A percentile compares a stretch with the other conserved stretches of the same genome.
Conservation (phyloP, 2,797 vertebrate species). For the Danio choprae region DNA sequence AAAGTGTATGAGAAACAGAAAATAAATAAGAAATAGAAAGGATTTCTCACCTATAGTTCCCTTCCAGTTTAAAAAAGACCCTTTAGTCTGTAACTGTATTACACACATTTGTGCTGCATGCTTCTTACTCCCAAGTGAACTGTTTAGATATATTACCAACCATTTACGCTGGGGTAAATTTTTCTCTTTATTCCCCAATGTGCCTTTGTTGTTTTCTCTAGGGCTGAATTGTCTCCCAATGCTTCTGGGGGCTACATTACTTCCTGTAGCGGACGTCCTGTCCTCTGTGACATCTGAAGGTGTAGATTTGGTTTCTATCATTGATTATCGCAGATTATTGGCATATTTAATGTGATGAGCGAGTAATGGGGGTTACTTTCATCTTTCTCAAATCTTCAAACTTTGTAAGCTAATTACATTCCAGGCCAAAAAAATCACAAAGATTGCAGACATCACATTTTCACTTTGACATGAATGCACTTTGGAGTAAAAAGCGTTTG, state of each 20-base stretch:
- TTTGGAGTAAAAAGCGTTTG: slow-evolving; percentile 85
- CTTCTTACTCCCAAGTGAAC: slow-evolving; percentile 83
- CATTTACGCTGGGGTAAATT: slow-evolving; percentile 59
- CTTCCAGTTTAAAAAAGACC: background rate
- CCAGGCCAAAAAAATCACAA: slow-evolving; percentile 9
- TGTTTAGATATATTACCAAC: slow-evolving; percentile 50
- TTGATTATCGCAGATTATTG: slow-evolving; percentile 69
- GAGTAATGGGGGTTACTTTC: slow-evolving; percentile 82
- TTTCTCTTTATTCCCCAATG: slow-evolving; percentile 63
- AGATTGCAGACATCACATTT: slow-evolving; percentile 13
- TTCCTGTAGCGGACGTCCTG: slow-evolving; percentile 81
- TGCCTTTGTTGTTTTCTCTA: slow-evolving; percentile 81
- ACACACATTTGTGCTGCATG: slow-evolving; percentile 52
- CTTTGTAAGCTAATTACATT: slow-evolving; percentile 17
- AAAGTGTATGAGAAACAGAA: background rate
- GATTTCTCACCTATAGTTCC: background rate
- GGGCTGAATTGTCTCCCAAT: slow-evolving; percentile 82
- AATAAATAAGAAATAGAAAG: background rate
- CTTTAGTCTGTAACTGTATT: background rate
- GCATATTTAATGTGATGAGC: slow-evolving; percentile 46
- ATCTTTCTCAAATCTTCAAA: slow-evolving; percentile 66
- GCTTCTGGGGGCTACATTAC: slow-evolving; percentile 84
- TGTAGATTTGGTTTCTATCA: slow-evolving; percentile 75
- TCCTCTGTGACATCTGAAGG: slow-evolving; percentile 73
- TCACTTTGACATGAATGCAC: slow-evolving; percentile 67